Evolutionary conservation across 2,797 vertebrate species (phyloP), one percentile per base, ranked within the genome.

Genomic region (Ispidina lecontei): DNA sequence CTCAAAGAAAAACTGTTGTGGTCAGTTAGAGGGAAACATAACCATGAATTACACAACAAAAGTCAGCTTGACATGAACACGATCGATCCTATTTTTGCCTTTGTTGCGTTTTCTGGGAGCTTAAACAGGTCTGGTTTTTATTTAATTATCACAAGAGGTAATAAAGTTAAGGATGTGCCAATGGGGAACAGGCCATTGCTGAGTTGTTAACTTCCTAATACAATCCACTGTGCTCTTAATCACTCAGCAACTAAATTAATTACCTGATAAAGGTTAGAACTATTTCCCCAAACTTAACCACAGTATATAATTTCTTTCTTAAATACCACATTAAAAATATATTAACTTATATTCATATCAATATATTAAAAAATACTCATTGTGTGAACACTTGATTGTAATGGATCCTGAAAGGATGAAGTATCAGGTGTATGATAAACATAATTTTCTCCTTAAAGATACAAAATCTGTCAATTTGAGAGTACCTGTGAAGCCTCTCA

Each of bases 101-200:
- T 93, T 94, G 29, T 74, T 96, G 29, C 58, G 26, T 89, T 84
- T 95, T 79, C 62, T 79, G 25, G 69, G 87, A 96, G 49, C 72
- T 90, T 77, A 80, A 39, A 39, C 23, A 87, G 79, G 59, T 87
- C 85, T 88, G 44, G 5, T 91, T 96, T 96, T 96, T 94, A 96
- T 95, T 95, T 96, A 96, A 96, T 96, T 96, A 94, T 91, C 81
- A 94, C 41, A 84, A 82, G 46, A 67, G 26, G 58, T 96, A 96
- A 96, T 95, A 95, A 92, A 94, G 71, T 85, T 93, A 92, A 81
- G 94, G 72, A 86, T 43, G 95, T 90, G 80, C 84, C 94, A 96
- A 47, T 4, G 39, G 88, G 79, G 75, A 96, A 43, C 33, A 91
- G 82, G 82, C 92, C 80, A 95, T 64, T 94, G 94, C 75, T 31